These are phyloP conservation scores for Poicephalus meyeri DNA, from an alignment of 2,113 vertebrate species.

Conservation along the genomic window DNA sequence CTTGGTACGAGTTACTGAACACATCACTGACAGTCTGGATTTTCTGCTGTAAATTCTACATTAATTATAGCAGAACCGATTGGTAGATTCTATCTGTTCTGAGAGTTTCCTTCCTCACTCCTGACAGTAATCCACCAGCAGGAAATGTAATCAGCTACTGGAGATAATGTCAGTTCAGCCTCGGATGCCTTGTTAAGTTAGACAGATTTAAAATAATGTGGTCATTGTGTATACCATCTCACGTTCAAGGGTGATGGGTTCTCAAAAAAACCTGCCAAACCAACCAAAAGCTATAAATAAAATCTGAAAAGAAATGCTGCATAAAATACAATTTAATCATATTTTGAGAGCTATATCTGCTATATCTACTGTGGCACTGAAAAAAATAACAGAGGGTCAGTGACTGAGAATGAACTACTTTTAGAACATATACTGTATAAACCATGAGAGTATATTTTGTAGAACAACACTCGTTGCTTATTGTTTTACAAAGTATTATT, in stretches of 20 bases:
- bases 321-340: not conserved
- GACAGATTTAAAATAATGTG: not conserved
- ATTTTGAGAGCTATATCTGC: not conserved
- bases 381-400: not conserved
- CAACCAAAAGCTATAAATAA: not conserved
- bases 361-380: not conserved
- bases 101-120: constrained; percentile 40
- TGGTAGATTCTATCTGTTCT: constrained; percentile 65
- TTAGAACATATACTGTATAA: not conserved
- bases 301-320: not conserved
- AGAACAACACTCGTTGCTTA: not conserved
- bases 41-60: constrained; percentile 79
- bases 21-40: constrained; percentile 55
- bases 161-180: not conserved
- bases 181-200: not conserved
- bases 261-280: not conserved
- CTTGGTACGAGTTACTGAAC: constrained; percentile 71
- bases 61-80: constrained; percentile 80
- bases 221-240: not conserved
- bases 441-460: not conserved
- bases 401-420: not conserved
- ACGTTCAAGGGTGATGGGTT: not conserved
- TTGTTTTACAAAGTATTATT: not conserved
- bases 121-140: constrained; percentile 3
- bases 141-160: not conserved